Evolutionary conservation across 2,888 invertebrate genomes (phyloP).

Genomic region (Malacosoma neustria): DNA sequence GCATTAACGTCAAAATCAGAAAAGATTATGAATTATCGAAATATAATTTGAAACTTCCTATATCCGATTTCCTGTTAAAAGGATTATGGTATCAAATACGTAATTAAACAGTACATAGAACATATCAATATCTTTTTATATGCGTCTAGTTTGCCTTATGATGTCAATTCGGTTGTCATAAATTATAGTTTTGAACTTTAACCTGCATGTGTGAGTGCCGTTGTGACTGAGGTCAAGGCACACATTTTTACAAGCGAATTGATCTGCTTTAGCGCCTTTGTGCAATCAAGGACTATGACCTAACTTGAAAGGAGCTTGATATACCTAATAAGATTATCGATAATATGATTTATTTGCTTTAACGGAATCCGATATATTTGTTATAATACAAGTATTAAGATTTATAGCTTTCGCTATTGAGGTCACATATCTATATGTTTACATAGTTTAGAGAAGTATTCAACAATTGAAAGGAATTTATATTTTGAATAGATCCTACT

Average conservation of each 20-base stretch:
- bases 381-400: too few relatives aligned
- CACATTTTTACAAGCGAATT: slow-evolving; percentile 19
- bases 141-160: slow-evolving; percentile 11
- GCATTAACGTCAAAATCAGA: not conserved
- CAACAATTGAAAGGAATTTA: too few relatives aligned
- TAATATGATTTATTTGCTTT: not conserved
- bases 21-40: not conserved
- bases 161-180: slow-evolving; percentile 31
- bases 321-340: slow-evolving; percentile 1
- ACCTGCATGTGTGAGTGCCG: slow-evolving; percentile 22
- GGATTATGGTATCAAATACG: not conserved
- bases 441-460: too few relatives aligned
- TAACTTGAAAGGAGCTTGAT: slow-evolving; percentile 7
- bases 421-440: slow-evolving; percentile 17
- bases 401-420: slow-evolving; percentile 13
- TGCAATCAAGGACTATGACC: slow-evolving; percentile 21
- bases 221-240: slow-evolving; percentile 42
- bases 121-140: slow-evolving; percentile 1
- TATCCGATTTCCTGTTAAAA: not conserved
- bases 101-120: not conserved
- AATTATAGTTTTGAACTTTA: slow-evolving; percentile 50
- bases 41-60: not conserved
- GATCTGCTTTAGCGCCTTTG: slow-evolving; percentile 26
- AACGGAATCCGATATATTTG: not conserved
- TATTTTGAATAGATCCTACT: not conserved